phyloP scores from a whole-genome alignment of 2,113 vertebrate genomes.

The Hippocampus mohnikei region DNA sequence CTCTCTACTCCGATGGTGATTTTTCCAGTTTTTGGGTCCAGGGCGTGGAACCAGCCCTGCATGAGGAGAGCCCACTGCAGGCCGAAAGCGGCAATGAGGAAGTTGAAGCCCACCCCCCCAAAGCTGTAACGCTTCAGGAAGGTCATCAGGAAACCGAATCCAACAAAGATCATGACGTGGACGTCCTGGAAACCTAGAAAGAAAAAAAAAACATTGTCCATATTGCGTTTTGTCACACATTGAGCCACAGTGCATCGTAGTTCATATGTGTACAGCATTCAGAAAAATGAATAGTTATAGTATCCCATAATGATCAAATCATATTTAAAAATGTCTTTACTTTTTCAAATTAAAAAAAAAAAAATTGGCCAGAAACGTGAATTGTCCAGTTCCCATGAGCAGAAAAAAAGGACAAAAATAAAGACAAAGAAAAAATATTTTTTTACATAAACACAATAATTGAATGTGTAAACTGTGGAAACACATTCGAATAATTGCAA shows the following conservation, averaged over 20 bases:
- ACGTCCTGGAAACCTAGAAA: slow-evolving; percentile 92
- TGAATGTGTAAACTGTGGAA: too few relatives aligned
- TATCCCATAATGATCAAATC: too few relatives aligned
- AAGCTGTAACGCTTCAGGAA: slow-evolving; percentile 95
- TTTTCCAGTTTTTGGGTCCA: slow-evolving; percentile 61
- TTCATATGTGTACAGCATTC: too few relatives aligned
- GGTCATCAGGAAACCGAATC: slow-evolving; percentile 96
- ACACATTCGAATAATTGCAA: too few relatives aligned
- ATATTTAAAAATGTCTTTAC: too few relatives aligned
- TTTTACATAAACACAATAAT: too few relatives aligned
- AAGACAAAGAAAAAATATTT: too few relatives aligned
- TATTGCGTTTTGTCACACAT: background rate
- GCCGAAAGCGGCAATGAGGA: slow-evolving; percentile 89
- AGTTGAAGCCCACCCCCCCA: slow-evolving; percentile 88
- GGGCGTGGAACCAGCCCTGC: slow-evolving; percentile 90
- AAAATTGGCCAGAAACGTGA: too few relatives aligned
- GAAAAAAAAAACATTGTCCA: background rate
- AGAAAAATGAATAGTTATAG: too few relatives aligned
- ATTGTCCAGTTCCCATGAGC: too few relatives aligned
- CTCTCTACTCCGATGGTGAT: slow-evolving; percentile 83
- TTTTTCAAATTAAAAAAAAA: too few relatives aligned
- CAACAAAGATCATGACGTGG: slow-evolving; percentile 97
- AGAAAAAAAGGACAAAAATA: too few relatives aligned
- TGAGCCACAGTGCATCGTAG: background rate
- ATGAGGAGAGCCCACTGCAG: slow-evolving; percentile 97